Evolutionary conservation across 2,113 vertebrate genomes (phyloP).

Genomic region (Hyperopisus bebe): DNA sequence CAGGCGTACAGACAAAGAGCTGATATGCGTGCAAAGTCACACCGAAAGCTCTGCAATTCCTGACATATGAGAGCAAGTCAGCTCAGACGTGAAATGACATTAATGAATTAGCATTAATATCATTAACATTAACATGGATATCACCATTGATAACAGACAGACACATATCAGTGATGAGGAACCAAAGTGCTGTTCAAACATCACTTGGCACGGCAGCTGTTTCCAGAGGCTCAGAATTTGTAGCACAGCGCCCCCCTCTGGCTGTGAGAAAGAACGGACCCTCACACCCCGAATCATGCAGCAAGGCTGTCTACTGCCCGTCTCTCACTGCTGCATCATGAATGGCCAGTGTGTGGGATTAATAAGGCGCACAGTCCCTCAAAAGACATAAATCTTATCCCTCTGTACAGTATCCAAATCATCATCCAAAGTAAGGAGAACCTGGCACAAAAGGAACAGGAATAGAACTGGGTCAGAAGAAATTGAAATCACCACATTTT

Average conservation of each 20-base stretch:
- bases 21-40: constrained; percentile 30
- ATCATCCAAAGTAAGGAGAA: constrained; percentile 88
- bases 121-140: constrained; percentile 19
- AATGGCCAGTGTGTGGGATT: background rate
- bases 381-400: constrained; percentile 95
- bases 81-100: constrained; percentile 44
- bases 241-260: constrained; percentile 22
- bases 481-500: background rate
- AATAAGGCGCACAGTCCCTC: constrained; percentile 25
- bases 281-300: constrained; percentile 29
- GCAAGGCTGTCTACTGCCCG: constrained; percentile 15
- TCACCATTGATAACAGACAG: constrained; percentile 39
- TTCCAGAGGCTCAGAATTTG: constrained; percentile 23
- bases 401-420: constrained; percentile 84
- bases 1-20: constrained; percentile 45
- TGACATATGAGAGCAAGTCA: constrained; percentile 38
- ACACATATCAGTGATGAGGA: constrained; percentile 41
- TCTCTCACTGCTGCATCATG: background rate
- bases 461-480: background rate
- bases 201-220: constrained; percentile 48
- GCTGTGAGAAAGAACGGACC: constrained; percentile 20
- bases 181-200: constrained; percentile 18
- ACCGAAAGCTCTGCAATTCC: constrained; percentile 31
- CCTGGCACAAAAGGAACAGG: constrained; percentile 51
- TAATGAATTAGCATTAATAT: constrained; percentile 33